phyloP scores from a whole-genome alignment of 1,140 invertebrate genomes.

The Acromyrmex heyeri region DNA sequence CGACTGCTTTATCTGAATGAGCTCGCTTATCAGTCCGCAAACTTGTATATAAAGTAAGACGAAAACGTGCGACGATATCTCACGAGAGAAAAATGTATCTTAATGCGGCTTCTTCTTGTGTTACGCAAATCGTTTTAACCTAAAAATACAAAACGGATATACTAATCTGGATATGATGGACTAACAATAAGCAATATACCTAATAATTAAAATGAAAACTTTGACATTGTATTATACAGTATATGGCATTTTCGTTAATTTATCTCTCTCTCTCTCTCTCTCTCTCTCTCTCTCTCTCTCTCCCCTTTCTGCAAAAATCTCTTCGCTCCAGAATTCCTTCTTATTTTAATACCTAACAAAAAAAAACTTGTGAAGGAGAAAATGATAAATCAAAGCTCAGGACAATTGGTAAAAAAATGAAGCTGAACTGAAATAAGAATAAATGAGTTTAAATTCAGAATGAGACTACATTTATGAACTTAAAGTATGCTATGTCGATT shows the following conservation, averaged over 20 bases:
- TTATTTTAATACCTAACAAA: not conserved
- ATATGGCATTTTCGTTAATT: not conserved
- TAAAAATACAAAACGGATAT: not conserved
- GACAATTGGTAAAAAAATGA: not conserved
- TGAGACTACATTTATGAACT: not conserved
- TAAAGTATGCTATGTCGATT: not conserved
- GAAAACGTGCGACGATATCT: conserved; percentile 13
- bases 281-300: not conserved
- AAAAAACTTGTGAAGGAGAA: not conserved
- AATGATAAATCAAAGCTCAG: not conserved
- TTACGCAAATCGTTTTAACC: not conserved
- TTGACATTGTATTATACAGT: not conserved
- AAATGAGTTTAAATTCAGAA: not conserved
- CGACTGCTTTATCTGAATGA: conserved; percentile 40
- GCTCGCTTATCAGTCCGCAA: conserved; percentile 20
- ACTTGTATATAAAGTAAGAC: conserved; percentile 33
- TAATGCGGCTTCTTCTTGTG: not conserved
- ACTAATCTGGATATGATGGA: no score
- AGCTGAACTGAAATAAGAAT: not conserved
- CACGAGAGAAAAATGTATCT: not conserved
- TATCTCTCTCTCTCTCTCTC: no score
- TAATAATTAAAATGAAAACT: not conserved
- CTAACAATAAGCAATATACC: not conserved
- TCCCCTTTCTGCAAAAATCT: not conserved
- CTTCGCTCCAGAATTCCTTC: not conserved